These are phyloP conservation scores for Pterois miles DNA, from an alignment of 2,797 vertebrate species.

Conservation along the genomic window DNA sequence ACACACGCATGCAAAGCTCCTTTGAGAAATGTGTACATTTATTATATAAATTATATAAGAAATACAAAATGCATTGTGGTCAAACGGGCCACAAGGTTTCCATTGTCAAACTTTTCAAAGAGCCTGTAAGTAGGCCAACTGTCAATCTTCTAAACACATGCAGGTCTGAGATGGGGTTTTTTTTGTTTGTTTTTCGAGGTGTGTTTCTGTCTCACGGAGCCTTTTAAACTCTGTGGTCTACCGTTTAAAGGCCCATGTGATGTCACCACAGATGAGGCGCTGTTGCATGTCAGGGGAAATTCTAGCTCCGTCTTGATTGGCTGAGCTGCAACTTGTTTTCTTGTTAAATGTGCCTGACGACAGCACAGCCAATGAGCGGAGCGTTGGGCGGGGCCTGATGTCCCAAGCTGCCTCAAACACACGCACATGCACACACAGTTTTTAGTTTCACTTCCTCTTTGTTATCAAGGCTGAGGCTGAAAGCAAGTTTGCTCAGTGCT, in stretches of 20 bases:
- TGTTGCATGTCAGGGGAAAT: conserved; percentile 53
- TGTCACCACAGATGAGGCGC: conserved; percentile 68
- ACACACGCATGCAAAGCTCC: background rate
- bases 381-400: conserved; percentile 49
- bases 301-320: conserved; percentile 72
- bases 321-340: conserved; percentile 45
- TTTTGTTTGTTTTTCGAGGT: conserved; percentile 1
- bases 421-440: conserved; percentile 31
- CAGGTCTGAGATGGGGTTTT: background rate
- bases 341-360: conserved; percentile 70
- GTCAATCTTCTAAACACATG: background rate
- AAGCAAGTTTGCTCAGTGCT: conserved; percentile 8
- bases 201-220: conserved; percentile 31
- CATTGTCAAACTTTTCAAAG: background rate
- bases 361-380: conserved; percentile 80
- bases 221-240: conserved; percentile 76
- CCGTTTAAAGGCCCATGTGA: conserved; percentile 76
- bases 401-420: conserved; percentile 54
- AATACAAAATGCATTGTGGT: background rate
- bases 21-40: background rate
- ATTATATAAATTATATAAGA: background rate
- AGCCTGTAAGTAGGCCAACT: background rate
- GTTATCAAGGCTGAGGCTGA: conserved; percentile 38
- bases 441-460: conserved; percentile 74
- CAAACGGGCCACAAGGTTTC: background rate